Conservation (phyloP, 2,888 invertebrate genomes). For the Agrilus cyanescens region DNA sequence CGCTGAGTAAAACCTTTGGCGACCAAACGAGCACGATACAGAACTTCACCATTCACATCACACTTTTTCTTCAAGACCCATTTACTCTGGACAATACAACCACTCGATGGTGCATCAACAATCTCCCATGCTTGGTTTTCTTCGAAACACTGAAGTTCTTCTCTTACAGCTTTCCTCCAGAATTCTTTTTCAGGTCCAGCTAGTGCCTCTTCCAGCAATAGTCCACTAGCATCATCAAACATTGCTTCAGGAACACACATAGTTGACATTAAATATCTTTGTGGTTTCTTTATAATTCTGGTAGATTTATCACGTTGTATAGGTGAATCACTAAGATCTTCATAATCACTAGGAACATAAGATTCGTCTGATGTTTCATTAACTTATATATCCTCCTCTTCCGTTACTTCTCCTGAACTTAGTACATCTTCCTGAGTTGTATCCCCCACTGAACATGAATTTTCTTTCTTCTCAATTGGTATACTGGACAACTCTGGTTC, state of each 20-base stretch:
- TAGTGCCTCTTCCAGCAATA: conserved; percentile 3
- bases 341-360: no score
- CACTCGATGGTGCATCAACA: neutral
- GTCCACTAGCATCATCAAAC: conserved; percentile 1
- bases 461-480: conserved; percentile 3
- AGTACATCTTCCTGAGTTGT: neutral
- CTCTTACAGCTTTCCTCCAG: conserved; percentile 1
- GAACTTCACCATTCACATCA: neutral
- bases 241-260: no score
- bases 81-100: neutral
- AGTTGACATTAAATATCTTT: no score
- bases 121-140: neutral
- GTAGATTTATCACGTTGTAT: no score
- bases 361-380: no score
- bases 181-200: conserved; percentile 1
- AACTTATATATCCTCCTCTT: no score
- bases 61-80: conserved; percentile 1
- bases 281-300: no score
- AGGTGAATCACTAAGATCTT: no score
- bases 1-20: neutral
- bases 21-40: neutral
- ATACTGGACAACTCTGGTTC: neutral
- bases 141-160: neutral
- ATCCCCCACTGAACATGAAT: conserved; percentile 6
- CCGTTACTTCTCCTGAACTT: no score